Evolutionary conservation across 2,113 vertebrate species (phyloP), one percentile per base, ranked within the genome.

Genomic region (Vimba vimba): DNA sequence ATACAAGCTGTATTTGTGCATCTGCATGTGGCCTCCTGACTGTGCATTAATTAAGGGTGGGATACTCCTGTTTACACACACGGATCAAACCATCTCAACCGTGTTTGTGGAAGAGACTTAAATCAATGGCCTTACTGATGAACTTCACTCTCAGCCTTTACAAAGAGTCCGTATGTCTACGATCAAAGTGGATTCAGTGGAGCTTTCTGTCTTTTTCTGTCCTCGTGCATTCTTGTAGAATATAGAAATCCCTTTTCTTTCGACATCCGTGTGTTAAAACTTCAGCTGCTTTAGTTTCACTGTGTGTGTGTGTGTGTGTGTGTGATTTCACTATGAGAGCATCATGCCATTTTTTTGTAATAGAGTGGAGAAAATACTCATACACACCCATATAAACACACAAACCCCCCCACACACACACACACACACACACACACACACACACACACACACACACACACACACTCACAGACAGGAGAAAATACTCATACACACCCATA

Each of bases 41-140:
- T 81, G 52, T 39, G 74, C 47, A 36, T 52, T 86, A 59, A 68
- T 79, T 60, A 74, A 43, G 78, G 47, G 66, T 73, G 85, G 76
- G 47, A 73, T n/a, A 62, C 33, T 82, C 43, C 25, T 82, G 79
- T 52, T 68, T 82, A 36, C 62, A 30, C 60, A 60, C 66, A 15
- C 52, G 74, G 75, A 79, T 86, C 85, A 88, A 81, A 88, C 76
- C 82, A 82, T 69, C 86, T 85, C 82, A 86, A 79, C 50, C 23
- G 6, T 85, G 45, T 80, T 23, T 69, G 81, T 87, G 71, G 87
- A 77, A 36, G 81, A 66, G 47, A 7, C 59, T 78, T 23, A 85
- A 71, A 23, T 71, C 76, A 79, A 30, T 57, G 71, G 55, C 47
- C 33, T 50, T 30, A 81, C 33, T 81, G 59, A 85, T 76, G 79